Evolutionary conservation across 2,888 invertebrate species (phyloP), one percentile per base, ranked within the genome.

Genomic region (Blastobasis adustella): DNA sequence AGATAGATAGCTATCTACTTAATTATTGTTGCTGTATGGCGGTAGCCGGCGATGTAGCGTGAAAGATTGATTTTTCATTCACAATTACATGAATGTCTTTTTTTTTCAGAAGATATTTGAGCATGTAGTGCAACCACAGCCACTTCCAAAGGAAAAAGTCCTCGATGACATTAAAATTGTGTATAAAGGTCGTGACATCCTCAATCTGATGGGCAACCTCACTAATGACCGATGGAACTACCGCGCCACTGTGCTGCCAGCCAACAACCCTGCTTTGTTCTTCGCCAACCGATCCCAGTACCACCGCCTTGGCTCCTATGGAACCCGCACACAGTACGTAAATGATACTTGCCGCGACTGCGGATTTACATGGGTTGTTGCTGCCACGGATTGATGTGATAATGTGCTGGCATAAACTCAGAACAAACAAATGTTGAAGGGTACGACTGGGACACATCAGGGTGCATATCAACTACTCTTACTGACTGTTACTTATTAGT

Each of bases 241-340:
- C 69, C 86, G 82, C 53, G 81, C 89, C 49, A 89, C 91, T 7
- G 73, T 75, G 63, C 80, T 92, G 77, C 91, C 91, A 5, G 82
- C 89, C 6, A 89, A 89, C 73, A 90, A 90, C 67, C 86, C 89
- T 8, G 77, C 83, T n/a, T 79, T 89, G 65, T 91, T 90, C 84
- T 90, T 91, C 68, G 89, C 90, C 61, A 92, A 92, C 77, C 89
- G 91, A 65, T 91, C 92, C 46, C 90, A 91, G 73, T 90, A 90
- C 65, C 90, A 90, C 72, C 89, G 91, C 49, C 77, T 91, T 65
- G 89, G 90, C 6, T 88, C 89, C 7, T 85, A 87, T 54, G 90
- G 89, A 62, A 84, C 89, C 56, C 84, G 81, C 67, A 89, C 90
- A 72, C 90, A 91, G 77, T 91, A 90, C 65, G 89, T 90, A 76